A percentile compares a stretch with the other conserved stretches of the same genome.
Conservation (phyloP, 2,888 invertebrate genomes). For the Slavum lentiscoides region DNA sequence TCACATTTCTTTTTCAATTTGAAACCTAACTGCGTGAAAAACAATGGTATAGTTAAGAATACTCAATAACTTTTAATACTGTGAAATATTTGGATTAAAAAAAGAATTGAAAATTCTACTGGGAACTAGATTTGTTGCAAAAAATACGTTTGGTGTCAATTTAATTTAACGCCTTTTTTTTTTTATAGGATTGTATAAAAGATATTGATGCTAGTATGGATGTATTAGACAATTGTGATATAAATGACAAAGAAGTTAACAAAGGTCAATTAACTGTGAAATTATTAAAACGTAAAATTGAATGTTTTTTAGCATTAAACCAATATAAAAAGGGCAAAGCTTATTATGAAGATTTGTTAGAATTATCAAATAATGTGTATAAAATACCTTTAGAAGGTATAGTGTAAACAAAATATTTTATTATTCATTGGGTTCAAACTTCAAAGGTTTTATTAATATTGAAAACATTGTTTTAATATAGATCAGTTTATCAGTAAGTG, state of each 20-base stretch:
- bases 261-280: slow-evolving; percentile 55
- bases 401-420: background rate
- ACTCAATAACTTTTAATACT: no score
- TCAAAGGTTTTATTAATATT: background rate
- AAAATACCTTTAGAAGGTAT: slow-evolving; percentile 29
- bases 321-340: slow-evolving; percentile 2
- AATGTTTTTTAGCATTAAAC: slow-evolving; percentile 39
- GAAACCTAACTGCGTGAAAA: no score
- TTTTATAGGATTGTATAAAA: slow-evolving; percentile 66
- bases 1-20: no score
- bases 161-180: slow-evolving; percentile 56
- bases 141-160: slow-evolving; percentile 27
- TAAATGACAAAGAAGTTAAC: slow-evolving; percentile 68
- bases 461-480: background rate
- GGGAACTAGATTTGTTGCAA: no score
- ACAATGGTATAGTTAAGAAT: no score
- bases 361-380: slow-evolving; percentile 37
- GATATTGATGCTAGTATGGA: slow-evolving; percentile 68
- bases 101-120: no score
- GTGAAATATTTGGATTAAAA: no score
- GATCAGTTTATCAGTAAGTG: slow-evolving; percentile 28
- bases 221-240: slow-evolving; percentile 59
- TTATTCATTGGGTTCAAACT: background rate
- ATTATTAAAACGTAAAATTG: slow-evolving; percentile 60
- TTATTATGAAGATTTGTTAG: slow-evolving; percentile 5